These are phyloP conservation scores for Catharus fuscescens DNA, from an alignment of 2,113 vertebrate genomes.

Conservation along the genomic window DNA sequence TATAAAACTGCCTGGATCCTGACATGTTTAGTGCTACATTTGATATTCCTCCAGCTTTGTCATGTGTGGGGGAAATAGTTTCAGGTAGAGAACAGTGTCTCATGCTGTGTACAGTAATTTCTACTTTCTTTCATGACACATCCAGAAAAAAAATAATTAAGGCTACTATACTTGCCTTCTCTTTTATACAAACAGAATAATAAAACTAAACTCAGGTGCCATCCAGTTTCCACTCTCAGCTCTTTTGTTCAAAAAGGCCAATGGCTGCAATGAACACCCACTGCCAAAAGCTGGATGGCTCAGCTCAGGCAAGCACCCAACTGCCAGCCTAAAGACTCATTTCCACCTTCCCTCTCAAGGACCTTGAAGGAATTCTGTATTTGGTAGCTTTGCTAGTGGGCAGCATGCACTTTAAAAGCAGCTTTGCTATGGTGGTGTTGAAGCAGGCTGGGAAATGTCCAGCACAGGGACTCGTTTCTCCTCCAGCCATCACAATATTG, in stretches of 20 bases:
- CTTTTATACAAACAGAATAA: background rate
- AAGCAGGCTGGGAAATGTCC: background rate
- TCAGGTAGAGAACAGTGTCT: background rate
- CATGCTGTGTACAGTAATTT: background rate
- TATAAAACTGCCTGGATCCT: background rate
- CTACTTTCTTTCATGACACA: background rate
- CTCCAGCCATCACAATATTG: background rate
- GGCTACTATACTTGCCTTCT: background rate
- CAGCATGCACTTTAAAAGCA: accelerated
- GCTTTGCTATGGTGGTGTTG: background rate
- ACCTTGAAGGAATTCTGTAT: background rate
- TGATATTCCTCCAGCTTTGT: background rate
- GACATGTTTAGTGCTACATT: background rate
- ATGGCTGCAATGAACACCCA: background rate
- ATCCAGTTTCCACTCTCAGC: background rate
- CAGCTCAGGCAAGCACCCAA: background rate
- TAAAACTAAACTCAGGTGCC: background rate
- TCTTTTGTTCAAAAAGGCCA: background rate
- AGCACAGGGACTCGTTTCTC: accelerated
- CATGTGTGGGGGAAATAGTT: background rate
- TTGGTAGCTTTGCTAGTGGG: background rate
- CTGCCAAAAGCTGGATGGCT: background rate
- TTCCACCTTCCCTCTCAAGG: background rate
- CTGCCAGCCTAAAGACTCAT: background rate
- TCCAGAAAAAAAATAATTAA: background rate